Evolutionary conservation across 2,888 invertebrate genomes (phyloP).

Genomic region (Netelia melanura): DNA sequence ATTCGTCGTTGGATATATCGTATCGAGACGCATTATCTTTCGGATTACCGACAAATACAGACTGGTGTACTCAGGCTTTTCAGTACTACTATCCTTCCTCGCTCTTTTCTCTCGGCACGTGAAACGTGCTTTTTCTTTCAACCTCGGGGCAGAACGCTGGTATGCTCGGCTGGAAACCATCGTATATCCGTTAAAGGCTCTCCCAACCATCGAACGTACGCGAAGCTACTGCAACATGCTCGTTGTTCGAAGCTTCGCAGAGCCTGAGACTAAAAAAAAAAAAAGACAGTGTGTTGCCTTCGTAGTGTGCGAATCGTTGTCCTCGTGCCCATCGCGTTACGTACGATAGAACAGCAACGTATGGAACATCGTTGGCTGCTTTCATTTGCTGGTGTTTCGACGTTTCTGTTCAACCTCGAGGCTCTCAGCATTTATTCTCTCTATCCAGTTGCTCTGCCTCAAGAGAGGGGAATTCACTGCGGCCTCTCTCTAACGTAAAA

Average conservation of each 20-base stretch:
- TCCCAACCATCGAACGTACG: conserved; percentile 1
- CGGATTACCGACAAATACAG: conserved; percentile 77
- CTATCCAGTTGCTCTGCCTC: conserved; percentile 14
- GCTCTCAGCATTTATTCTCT: conserved; percentile 7
- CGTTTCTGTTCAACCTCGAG: conserved; percentile 52
- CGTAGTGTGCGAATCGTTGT: conserved; percentile 43
- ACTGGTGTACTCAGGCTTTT: conserved; percentile 58
- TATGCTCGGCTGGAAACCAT: background rate
- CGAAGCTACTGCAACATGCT: conserved; percentile 15
- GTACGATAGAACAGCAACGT: conserved; percentile 48
- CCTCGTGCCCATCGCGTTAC: conserved; percentile 36
- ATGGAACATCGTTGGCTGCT: background rate
- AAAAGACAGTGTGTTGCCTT: conserved; percentile 16
- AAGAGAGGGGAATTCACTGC: conserved; percentile 28
- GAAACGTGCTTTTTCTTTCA: conserved; percentile 9
- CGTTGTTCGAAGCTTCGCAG: conserved; percentile 22
- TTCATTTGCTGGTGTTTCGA: background rate
- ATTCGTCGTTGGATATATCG: conserved; percentile 65
- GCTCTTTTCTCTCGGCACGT: background rate
- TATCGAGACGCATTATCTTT: conserved; percentile 71
- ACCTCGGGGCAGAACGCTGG: background rate
- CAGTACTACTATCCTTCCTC: conserved; percentile 1
- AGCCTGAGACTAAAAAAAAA: background rate
- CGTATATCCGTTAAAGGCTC: background rate
- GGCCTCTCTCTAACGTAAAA: background rate